Percentiles rank a stretch among this genome's conserved stretches.
These are phyloP conservation scores for Leptinotarsa lineolata DNA, from an alignment of 1,140 invertebrate species.

Conservation along the genomic window DNA sequence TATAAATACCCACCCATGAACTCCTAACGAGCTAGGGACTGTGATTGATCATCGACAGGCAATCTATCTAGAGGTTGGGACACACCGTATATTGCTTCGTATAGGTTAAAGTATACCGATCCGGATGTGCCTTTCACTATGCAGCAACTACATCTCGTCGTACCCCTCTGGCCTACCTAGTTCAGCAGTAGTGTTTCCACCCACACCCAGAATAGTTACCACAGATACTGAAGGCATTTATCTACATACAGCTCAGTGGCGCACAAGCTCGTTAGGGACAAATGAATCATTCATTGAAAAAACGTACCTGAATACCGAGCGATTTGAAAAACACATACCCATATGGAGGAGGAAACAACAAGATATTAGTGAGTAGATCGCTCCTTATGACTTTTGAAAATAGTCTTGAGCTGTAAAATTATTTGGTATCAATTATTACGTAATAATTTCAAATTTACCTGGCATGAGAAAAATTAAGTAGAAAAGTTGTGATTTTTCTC, in stretches of 20 bases:
- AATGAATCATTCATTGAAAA: constrained; percentile 10
- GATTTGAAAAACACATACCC: too few relatives aligned
- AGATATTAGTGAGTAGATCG: too few relatives aligned
- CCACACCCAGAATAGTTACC: constrained; percentile 48
- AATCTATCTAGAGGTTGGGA: neutral
- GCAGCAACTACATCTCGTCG: constrained; percentile 40
- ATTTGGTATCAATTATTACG: too few relatives aligned
- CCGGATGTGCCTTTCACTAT: constrained; percentile 54
- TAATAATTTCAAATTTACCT: too few relatives aligned
- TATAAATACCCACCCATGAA: constrained; percentile 9
- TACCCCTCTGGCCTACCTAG: constrained; percentile 39
- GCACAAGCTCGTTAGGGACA: constrained; percentile 27
- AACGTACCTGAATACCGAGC: neutral
- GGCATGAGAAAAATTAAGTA: too few relatives aligned
- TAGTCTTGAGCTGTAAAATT: too few relatives aligned
- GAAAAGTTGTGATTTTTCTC: too few relatives aligned
- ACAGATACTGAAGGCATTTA: constrained; percentile 40
- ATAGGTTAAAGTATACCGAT: constrained; percentile 20
- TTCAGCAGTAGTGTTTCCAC: constrained; percentile 49
- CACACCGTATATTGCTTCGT: neutral
- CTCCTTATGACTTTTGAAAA: too few relatives aligned
- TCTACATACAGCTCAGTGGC: constrained; percentile 40
- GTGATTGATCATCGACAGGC: too few relatives aligned
- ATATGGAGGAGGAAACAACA: too few relatives aligned
- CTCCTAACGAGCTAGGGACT: too few relatives aligned